Evolutionary conservation across 2,888 invertebrate genomes (phyloP).

Genomic region (Scaptomyza reducta): DNA sequence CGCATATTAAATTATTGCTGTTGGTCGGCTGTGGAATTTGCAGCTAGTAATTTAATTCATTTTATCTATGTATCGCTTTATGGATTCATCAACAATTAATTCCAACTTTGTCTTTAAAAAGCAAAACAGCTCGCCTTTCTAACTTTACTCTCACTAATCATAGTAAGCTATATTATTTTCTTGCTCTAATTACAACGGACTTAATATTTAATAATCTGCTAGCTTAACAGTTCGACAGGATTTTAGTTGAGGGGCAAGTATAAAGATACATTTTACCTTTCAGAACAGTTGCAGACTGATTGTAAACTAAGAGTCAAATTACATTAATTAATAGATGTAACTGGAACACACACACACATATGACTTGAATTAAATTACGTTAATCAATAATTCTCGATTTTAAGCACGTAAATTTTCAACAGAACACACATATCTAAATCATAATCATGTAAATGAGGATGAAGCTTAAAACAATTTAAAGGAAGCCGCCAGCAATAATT

Average conservation of each 20-base stretch:
- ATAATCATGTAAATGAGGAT: conserved; percentile 20
- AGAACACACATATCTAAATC: not conserved
- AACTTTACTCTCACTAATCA: not conserved
- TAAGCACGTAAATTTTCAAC: not conserved
- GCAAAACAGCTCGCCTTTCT: not conserved
- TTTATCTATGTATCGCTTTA: not conserved
- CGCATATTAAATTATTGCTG: conserved; percentile 6
- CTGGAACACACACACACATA: not conserved
- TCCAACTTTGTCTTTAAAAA: no score
- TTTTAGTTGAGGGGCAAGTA: not conserved
- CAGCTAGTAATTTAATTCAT: not conserved
- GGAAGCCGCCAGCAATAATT: conserved; percentile 46
- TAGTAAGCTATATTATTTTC: not conserved
- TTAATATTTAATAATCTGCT: not conserved
- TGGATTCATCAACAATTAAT: not conserved
- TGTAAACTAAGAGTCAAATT: not conserved
- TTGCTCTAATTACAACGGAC: not conserved
- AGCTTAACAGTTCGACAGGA: not conserved
- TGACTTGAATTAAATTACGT: not conserved
- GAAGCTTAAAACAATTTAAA: conserved; percentile 31
- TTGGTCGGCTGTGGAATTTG: not conserved
- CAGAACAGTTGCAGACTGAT: not conserved
- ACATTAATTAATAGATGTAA: not conserved
- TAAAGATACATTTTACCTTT: not conserved
- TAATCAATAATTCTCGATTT: not conserved